Evolutionary conservation across 2,888 invertebrate genomes (phyloP).

Genomic region (Atrina japonica): DNA sequence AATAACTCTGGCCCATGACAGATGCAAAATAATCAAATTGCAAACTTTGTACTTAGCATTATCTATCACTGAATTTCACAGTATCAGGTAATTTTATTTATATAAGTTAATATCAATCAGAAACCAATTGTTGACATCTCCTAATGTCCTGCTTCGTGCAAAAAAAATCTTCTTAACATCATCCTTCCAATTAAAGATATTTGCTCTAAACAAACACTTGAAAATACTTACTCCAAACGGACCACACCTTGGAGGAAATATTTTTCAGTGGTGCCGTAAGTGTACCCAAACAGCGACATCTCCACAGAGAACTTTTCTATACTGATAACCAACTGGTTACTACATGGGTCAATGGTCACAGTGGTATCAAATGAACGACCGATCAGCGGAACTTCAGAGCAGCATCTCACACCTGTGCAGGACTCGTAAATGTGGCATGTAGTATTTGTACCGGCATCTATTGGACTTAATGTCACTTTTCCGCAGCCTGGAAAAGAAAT

Average conservation of each 20-base stretch:
- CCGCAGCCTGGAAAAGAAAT: conserved; percentile 22
- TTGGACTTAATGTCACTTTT: conserved; percentile 6
- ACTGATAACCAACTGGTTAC: conserved; percentile 41
- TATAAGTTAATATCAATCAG: too few species aligned
- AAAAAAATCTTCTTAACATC: too few species aligned
- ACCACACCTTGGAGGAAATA: conserved; percentile 48
- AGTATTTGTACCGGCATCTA: background rate
- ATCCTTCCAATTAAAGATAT: too few species aligned
- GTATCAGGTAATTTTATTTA: too few species aligned
- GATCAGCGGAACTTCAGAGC: conserved; percentile 38
- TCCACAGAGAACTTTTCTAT: conserved; percentile 43
- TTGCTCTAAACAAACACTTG: too few species aligned
- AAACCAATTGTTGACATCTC: too few species aligned
- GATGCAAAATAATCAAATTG: too few species aligned
- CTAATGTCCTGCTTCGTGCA: too few species aligned
- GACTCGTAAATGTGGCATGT: conserved; percentile 44
- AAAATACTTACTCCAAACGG: conserved; percentile 56
- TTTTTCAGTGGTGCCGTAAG: conserved; percentile 44
- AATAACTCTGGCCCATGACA: too few species aligned
- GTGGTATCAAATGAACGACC: conserved; percentile 37
- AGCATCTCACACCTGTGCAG: conserved; percentile 48
- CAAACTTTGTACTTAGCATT: too few species aligned
- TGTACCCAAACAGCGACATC: conserved; percentile 44
- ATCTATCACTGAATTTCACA: too few species aligned
- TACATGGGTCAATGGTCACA: conserved; percentile 45